Evolutionary conservation across 2,888 invertebrate species (phyloP).

Genomic region (Aphidius colemani): DNA sequence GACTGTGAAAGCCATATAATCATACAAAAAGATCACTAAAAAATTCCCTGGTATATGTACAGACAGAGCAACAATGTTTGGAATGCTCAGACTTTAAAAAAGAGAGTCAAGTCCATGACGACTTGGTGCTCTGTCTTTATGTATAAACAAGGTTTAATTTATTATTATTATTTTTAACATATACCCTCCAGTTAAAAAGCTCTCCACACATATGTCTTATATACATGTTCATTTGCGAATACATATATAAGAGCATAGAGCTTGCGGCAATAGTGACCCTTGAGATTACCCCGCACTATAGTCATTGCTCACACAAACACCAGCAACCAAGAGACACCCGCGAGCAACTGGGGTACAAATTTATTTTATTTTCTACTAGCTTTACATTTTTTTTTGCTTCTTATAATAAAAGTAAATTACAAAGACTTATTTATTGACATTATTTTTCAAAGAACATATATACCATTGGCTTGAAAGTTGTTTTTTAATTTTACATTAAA

Average conservation of each 20-base stretch:
- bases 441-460: no score
- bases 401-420: slow-evolving; percentile 1
- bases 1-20: no score
- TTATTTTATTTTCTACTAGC: slow-evolving; percentile 35
- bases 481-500: no score
- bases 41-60: slow-evolving; percentile 1
- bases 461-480: no score
- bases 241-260: slow-evolving; percentile 11
- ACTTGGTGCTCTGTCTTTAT: background rate
- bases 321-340: slow-evolving; percentile 51
- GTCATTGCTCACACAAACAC: slow-evolving; percentile 48
- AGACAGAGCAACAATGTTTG: slow-evolving; percentile 26
- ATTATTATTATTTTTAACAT: background rate
- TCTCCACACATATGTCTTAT: slow-evolving; percentile 11
- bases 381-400: background rate
- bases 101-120: slow-evolving; percentile 14
- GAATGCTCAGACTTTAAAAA: slow-evolving; percentile 52
- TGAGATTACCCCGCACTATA: slow-evolving; percentile 53
- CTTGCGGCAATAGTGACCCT: slow-evolving; percentile 40
- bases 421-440: background rate
- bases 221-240: slow-evolving; percentile 2
- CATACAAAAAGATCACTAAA: no score
- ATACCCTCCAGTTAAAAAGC: background rate
- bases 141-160: background rate
- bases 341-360: slow-evolving; percentile 53